Base-by-base conservation (phyloP, 1,140 invertebrate species). In the Spodoptera litura region DNA sequence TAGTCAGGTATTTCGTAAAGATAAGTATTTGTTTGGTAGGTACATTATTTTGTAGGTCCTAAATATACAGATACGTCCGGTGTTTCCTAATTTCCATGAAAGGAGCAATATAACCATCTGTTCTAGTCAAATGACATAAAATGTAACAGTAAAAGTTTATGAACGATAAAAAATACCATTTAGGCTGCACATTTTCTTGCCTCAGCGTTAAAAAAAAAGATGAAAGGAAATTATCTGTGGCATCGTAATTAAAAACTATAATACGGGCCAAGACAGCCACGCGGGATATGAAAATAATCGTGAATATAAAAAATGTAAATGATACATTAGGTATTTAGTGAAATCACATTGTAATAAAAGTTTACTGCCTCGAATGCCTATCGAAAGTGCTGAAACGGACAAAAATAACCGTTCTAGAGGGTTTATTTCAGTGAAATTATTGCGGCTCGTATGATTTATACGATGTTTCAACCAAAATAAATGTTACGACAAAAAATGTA, bases 291-390 rank as follows among this genome's bases (percentile, higher is more conserved):
- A 73, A 73, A 73, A 73, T 73, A 56, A 13, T 73, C 68, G 52
- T 71, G 44, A 56, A 73, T 61, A 27, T 49, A 73, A 27, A 73
- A 73, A 58, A 53, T 27, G 44, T 59, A 51, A 49, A 72, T 61
- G 73, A 55, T 76, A 76, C 73, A 76, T 76, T 64, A 64, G 78
- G 74, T 79, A 83, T 83, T 85, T 81, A 86, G 74, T 81, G 80
- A 84, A 83, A 84, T 86, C 84, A 85, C 84, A 83, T 79, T 76
- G 82, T 87, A 79, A 81, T 89, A 87, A 90, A 91, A 87, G 70
- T 89, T 89, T 91, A 91, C 78, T 62, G 87, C 79, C 79, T 74
- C 83, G 86, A 86, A 81, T 86, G 73, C 84, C 85, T 77, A 79
- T 59, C 51, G 68, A 84, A 83, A 85, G 83, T 80, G 84, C 81